Evolutionary conservation across 2,888 invertebrate species (phyloP), one percentile per base, ranked within the genome.

Genomic region (Phengaris alcon): DNA sequence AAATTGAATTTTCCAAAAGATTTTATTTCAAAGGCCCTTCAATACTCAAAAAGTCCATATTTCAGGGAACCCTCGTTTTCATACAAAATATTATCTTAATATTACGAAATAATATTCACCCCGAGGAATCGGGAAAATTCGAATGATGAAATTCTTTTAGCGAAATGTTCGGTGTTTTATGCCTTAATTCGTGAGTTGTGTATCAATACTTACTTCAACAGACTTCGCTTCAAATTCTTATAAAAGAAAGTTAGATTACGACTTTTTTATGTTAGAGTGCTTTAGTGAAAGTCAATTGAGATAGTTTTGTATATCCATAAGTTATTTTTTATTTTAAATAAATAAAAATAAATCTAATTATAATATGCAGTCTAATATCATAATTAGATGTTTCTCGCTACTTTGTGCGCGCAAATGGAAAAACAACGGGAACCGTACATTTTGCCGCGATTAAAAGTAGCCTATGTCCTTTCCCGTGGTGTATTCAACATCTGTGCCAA

Each of bases 11-110:
- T 70, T 70, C 70, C 70, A 48, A 48, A 70, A 70, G 70, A 70
- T 70, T 70, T 70, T 70, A 70, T 70, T 70, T 70, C 51, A 70
- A 70, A 70, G 70, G 70, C 51, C 70, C 70, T 48, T 22, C 70
- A 51, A 70, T 70, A 70, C 70, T 70, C 70, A 70, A 70, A 64
- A 48, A 48, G 70, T 51, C 51, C 48, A 70, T 70, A 48, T 51
- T 69, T 69, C 4, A 48, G 69, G 48, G 15, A 70, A 51, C 70
- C 70, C 70, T 70, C 70, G 48, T 70, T 70, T 70, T 70, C 70
- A 51, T 70, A 51, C 48, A 51, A 70, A 70, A 70, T 52, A 70
- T 70, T 70, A 52, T 70, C 48, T 48, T 70, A 70, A 70, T 64
- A 64, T 64, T 64, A 12, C 64, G 64, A 12, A 64, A 64, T 69